These are phyloP conservation scores for Bombus soroeensis DNA, from an alignment of 1,140 invertebrate species.

Conservation along the genomic window DNA sequence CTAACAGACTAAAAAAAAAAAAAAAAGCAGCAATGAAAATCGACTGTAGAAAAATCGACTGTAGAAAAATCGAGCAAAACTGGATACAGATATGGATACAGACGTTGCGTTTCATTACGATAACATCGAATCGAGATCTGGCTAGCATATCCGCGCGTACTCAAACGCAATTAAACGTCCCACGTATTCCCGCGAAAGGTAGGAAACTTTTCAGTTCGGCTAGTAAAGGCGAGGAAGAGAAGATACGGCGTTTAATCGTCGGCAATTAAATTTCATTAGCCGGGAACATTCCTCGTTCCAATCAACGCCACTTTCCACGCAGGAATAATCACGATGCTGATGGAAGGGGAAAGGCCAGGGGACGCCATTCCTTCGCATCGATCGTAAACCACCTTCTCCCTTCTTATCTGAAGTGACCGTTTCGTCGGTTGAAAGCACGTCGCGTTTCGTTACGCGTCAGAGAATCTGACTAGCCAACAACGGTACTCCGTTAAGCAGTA, in stretches of 20 bases:
- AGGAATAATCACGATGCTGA: slow-evolving; percentile 22
- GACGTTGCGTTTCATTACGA: slow-evolving; percentile 29
- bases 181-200: neutral
- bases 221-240: neutral
- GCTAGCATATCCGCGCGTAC: neutral
- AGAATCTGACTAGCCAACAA: neutral
- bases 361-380: slow-evolving; percentile 4
- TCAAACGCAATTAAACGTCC: slow-evolving; percentile 43
- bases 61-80: neutral
- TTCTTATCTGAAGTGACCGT: slow-evolving; percentile 42
- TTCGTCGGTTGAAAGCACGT: neutral
- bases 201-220: slow-evolving; percentile 22
- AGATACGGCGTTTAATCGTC: slow-evolving; percentile 27
- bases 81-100: neutral
- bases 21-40: neutral
- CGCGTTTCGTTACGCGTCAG: slow-evolving; percentile 1
- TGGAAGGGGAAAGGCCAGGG: neutral
- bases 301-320: slow-evolving; percentile 50
- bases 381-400: slow-evolving; percentile 45
- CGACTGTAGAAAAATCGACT: neutral
- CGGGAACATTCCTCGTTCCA: slow-evolving; percentile 36
- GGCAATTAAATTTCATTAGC: slow-evolving; percentile 60
- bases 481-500: slow-evolving; percentile 20
- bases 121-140: slow-evolving; percentile 11
- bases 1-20: neutral